These are phyloP conservation scores for Noctua janthina DNA, from an alignment of 2,888 invertebrate species.

Conservation along the genomic window DNA sequence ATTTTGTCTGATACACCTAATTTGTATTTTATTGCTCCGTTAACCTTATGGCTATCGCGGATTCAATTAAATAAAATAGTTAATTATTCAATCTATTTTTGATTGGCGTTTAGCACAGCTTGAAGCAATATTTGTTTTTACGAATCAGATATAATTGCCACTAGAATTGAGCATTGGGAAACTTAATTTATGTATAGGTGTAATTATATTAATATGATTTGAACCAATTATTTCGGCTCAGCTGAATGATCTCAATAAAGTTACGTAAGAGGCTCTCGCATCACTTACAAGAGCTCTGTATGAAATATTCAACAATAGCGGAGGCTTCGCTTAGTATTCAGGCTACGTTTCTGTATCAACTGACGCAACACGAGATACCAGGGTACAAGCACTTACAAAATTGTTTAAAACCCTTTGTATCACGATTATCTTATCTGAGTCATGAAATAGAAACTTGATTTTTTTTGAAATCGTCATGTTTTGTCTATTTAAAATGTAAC, in stretches of 20 bases:
- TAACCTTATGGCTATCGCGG: conserved; percentile 51
- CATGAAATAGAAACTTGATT: conserved; percentile 65
- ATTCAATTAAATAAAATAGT: conserved; percentile 50
- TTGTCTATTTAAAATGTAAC: conserved; percentile 56
- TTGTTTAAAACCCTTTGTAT: conserved; percentile 62
- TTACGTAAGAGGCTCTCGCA: conserved; percentile 62
- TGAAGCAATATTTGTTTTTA: conserved; percentile 62
- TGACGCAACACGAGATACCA: conserved; percentile 79
- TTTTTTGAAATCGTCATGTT: conserved; percentile 61
- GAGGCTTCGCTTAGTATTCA: conserved; percentile 82
- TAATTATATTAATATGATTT: conserved; percentile 45
- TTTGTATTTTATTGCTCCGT: conserved; percentile 57
- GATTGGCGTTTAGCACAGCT: conserved; percentile 51
- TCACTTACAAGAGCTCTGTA: conserved; percentile 73
- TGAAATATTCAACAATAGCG: conserved; percentile 82
- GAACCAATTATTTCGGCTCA: conserved; percentile 51
- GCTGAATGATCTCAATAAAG: conserved; percentile 53
- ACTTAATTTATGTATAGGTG: conserved; percentile 17
- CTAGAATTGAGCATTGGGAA: conserved; percentile 53
- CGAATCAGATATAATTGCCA: conserved; percentile 61
- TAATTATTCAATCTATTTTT: conserved; percentile 58
- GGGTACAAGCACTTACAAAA: conserved; percentile 66
- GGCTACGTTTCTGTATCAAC: conserved; percentile 77
- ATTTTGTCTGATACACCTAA: conserved; percentile 35
- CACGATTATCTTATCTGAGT: conserved; percentile 64